Percentiles rank a stretch among this genome's conserved stretches.
Evolutionary conservation across 2,113 vertebrate genomes (phyloP).

Genomic region (Pelecanoides urinatrix): DNA sequence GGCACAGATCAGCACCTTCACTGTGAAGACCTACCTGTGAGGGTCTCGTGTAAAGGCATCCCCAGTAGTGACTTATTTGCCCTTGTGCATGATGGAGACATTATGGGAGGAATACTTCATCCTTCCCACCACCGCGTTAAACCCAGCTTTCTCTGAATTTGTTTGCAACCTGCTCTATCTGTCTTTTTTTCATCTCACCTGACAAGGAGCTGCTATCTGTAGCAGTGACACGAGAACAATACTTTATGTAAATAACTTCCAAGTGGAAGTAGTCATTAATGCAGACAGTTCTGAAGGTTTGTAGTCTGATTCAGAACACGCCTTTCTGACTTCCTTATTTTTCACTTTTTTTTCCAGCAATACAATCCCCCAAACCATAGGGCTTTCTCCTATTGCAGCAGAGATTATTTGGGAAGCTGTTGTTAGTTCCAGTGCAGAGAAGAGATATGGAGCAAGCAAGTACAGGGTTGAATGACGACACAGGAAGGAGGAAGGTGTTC

Average conservation of each 20-base stretch:
- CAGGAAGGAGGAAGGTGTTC: not conserved
- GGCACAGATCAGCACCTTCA: not conserved
- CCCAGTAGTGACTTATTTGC: not conserved
- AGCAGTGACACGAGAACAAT: conserved; percentile 45
- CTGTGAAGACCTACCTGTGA: not conserved
- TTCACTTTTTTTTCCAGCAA: not conserved
- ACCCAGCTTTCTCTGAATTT: not conserved
- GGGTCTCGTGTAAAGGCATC: not conserved
- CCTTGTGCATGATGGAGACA: not conserved
- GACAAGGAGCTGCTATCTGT: not conserved
- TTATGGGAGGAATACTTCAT: not conserved
- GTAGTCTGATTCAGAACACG: not conserved
- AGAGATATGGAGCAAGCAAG: not conserved
- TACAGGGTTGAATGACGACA: not conserved
- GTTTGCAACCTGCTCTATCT: not conserved
- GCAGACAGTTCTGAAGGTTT: conserved; percentile 3
- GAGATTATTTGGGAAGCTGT: not conserved
- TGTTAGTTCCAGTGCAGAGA: not conserved
- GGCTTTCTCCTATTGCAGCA: not conserved
- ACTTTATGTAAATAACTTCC: conserved; percentile 47
- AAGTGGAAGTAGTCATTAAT: conserved; percentile 35
- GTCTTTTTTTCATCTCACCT: not conserved
- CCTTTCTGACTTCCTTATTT: not conserved
- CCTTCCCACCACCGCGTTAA: not conserved
- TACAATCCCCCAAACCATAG: not conserved